These are phyloP conservation scores for Aphyosemion australe DNA, from an alignment of 2,113 vertebrate genomes.

Conservation along the genomic window DNA sequence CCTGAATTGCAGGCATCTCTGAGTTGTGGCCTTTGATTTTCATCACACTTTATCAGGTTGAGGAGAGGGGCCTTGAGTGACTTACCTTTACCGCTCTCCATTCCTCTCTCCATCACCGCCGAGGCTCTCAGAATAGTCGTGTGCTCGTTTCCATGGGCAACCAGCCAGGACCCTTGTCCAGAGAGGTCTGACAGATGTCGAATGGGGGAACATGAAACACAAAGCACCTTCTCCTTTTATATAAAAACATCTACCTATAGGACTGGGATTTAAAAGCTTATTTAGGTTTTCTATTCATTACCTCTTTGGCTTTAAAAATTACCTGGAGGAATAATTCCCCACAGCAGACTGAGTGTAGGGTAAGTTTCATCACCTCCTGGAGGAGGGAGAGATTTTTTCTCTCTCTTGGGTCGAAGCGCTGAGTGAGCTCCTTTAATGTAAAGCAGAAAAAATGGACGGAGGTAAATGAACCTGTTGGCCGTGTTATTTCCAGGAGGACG, in stretches of 20 bases:
- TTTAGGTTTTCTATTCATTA: conserved; percentile 6
- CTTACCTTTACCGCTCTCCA: conserved; percentile 59
- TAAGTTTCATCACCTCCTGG: conserved; percentile 21
- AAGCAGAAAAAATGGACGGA: conserved; percentile 62
- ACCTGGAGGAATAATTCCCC: too few relatives aligned
- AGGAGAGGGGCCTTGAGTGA: conserved; percentile 61
- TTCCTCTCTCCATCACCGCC: conserved; percentile 47
- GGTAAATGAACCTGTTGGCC: conserved; percentile 69
- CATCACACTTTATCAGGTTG: conserved; percentile 62
- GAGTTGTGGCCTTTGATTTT: conserved; percentile 55
- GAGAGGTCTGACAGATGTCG: conserved; percentile 67
- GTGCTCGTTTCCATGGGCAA: conserved; percentile 80
- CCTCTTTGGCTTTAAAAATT: too few relatives aligned
- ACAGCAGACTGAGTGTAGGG: conserved; percentile 26
- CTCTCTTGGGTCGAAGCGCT: conserved; percentile 62
- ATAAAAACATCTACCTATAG: neutral
- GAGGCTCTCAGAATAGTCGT: conserved; percentile 72
- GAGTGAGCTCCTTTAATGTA: conserved; percentile 66
- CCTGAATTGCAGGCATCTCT: conserved; percentile 14
- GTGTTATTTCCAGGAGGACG: conserved; percentile 41
- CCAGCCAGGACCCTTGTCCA: conserved; percentile 73
- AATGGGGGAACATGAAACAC: conserved; percentile 50
- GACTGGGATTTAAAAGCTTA: conserved; percentile 2
- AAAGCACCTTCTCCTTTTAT: conserved; percentile 31
- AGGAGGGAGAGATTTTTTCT: conserved; percentile 55